These are phyloP conservation scores for Bellardia pandia DNA, from an alignment of 2,888 invertebrate genomes.

Conservation along the genomic window DNA sequence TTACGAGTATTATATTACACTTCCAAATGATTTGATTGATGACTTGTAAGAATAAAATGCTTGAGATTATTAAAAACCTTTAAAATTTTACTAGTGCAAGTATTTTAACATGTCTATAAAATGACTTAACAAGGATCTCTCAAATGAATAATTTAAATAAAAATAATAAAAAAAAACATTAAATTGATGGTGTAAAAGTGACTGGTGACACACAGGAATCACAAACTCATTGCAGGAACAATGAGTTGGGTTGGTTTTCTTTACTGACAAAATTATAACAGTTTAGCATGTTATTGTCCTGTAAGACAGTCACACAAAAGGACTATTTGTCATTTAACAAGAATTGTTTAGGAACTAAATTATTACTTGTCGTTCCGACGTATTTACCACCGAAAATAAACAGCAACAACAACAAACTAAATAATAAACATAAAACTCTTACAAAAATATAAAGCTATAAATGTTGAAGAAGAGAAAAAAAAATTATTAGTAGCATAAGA, in stretches of 20 bases:
- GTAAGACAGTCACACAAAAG: not conserved
- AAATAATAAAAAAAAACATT: not conserved
- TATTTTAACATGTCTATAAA: not conserved
- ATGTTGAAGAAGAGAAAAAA: not conserved
- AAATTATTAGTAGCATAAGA: not conserved
- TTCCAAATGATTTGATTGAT: not conserved
- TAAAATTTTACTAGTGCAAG: not conserved
- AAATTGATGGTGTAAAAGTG: not conserved
- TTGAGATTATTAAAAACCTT: slow-evolving; percentile 1
- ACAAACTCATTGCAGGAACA: not conserved
- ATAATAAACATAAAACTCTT: slow-evolving; percentile 55
- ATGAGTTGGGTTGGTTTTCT: not conserved
- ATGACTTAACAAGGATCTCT: not conserved
- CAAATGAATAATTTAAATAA: not conserved
- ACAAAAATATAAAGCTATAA: slow-evolving; percentile 37
- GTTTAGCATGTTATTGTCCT: slow-evolving; percentile 2
- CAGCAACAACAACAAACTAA: slow-evolving; percentile 5
- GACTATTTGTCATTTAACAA: slow-evolving; percentile 42
- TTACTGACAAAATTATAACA: not conserved
- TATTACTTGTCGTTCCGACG: slow-evolving; percentile 1
- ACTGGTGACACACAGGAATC: slow-evolving; percentile 14
- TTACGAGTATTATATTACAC: not conserved
- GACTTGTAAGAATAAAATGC: not conserved
- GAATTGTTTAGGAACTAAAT: slow-evolving; percentile 34
- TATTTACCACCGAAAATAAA: not conserved